phyloP scores from a whole-genome alignment of 2,888 invertebrate genomes.

The Epinotia ramella region DNA sequence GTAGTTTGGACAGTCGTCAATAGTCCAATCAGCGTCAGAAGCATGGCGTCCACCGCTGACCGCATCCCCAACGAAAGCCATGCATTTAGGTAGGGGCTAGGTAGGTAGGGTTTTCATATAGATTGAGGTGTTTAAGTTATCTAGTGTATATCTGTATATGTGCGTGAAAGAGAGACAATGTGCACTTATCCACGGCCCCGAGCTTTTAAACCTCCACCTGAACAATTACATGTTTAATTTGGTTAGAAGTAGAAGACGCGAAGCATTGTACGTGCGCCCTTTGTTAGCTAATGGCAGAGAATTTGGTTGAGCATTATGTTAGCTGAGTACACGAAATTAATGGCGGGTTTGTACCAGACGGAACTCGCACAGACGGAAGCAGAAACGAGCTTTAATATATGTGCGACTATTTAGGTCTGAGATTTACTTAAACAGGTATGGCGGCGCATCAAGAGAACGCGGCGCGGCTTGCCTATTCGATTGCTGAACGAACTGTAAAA shows the following conservation, averaged over 20 bases:
- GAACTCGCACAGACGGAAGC: slow-evolving; percentile 1
- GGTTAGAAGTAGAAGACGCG: slow-evolving; percentile 20
- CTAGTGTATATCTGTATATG: no score
- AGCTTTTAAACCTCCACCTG: slow-evolving; percentile 11
- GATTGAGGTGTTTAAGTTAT: no score
- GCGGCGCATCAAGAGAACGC: no score
- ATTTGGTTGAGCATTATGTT: slow-evolving; percentile 32
- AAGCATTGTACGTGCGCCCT: slow-evolving; percentile 24
- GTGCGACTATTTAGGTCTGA: not conserved
- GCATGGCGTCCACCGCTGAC: no score
- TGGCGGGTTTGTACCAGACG: slow-evolving; percentile 17
- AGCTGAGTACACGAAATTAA: slow-evolving; percentile 25
- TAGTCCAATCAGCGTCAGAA: no score
- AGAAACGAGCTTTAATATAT: not conserved
- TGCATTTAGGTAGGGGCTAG: no score
- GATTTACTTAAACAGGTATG: not conserved
- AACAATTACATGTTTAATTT: slow-evolving; percentile 35
- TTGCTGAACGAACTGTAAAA: no score
- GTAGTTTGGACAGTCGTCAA: no score
- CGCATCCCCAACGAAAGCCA: no score
- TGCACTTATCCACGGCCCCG: not conserved
- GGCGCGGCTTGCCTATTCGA: no score
- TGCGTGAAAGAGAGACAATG: not conserved
- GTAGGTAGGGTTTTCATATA: no score
- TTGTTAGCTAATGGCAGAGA: slow-evolving; percentile 24